Conservation (phyloP, 2,797 vertebrate genomes). For the Xenentodon cancila region DNA sequence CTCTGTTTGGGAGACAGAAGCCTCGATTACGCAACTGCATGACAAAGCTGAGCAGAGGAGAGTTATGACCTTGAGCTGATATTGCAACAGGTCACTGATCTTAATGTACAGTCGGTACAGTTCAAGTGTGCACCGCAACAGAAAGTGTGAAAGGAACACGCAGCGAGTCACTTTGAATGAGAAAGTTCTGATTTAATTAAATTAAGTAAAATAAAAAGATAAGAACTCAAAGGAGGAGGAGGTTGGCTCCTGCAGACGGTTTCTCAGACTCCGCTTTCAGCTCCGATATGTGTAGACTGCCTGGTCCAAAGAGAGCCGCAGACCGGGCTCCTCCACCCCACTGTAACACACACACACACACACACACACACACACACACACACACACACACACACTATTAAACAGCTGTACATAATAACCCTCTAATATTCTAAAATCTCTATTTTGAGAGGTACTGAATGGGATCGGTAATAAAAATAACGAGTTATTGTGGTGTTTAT, state of each 20-base stretch:
- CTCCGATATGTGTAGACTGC: constrained; percentile 18
- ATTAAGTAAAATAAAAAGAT: background rate
- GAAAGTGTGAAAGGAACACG: constrained; percentile 9
- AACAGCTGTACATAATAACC: background rate
- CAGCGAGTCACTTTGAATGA: background rate
- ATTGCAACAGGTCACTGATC: background rate
- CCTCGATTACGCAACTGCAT: constrained; percentile 3
- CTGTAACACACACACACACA: constrained; percentile 56
- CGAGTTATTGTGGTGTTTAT: no score
- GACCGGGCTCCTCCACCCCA: constrained; percentile 67
- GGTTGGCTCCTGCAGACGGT: fast-evolving
- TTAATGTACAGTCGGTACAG: fast-evolving
- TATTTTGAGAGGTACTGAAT: no score
- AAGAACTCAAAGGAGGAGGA: constrained; percentile 6
- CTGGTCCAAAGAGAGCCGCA: constrained; percentile 72
- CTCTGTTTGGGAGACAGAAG: constrained; percentile 7
- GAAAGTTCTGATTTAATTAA: constrained; percentile 31
- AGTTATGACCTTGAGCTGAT: background rate
- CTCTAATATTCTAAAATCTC: no score
- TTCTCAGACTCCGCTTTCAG: constrained; percentile 25
- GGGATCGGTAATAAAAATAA: no score
- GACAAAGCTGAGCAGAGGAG: constrained; percentile 2
- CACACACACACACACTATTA: constrained; percentile 1
- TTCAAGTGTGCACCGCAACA: background rate
- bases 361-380: background rate